Conservation (phyloP, 1,140 invertebrate genomes). For the Zaprionus tsacasi region DNA sequence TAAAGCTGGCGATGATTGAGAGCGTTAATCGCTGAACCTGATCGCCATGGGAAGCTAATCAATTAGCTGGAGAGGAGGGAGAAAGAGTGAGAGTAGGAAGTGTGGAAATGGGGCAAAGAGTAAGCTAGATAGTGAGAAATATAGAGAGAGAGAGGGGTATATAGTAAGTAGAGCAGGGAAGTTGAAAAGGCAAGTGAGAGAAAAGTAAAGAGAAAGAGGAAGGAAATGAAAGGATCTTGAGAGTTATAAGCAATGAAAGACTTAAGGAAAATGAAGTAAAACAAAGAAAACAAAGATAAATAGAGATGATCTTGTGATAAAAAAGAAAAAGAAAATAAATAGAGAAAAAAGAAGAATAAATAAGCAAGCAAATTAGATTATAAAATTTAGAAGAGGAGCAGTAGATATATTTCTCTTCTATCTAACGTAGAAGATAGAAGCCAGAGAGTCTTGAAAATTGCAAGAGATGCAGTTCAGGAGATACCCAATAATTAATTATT, state of each 20-base stretch:
- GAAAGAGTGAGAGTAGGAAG: neutral
- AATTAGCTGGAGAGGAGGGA: conserved; percentile 6
- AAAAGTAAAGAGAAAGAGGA: too few species aligned
- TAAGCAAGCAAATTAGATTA: neutral
- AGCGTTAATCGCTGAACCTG: conserved; percentile 17
- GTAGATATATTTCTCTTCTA: too few species aligned
- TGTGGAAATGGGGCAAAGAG: neutral
- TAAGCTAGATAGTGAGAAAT: neutral
- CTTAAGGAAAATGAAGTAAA: too few species aligned
- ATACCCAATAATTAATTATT: too few species aligned
- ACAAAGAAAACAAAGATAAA: too few species aligned
- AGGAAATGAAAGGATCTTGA: too few species aligned
- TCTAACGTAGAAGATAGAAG: too few species aligned
- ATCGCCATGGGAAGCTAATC: conserved; percentile 19
- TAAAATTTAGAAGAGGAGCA: neutral
- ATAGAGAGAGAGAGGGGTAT: neutral
- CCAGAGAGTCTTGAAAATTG: too few species aligned
- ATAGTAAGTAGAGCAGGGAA: neutral
- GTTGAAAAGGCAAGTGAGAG: too few species aligned
- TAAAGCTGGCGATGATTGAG: conserved; percentile 6
- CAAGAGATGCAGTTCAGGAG: too few species aligned
- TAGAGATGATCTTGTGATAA: too few species aligned
- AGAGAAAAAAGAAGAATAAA: neutral
- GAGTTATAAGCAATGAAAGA: too few species aligned
- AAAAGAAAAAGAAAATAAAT: neutral